Evolutionary conservation across 37 sponge, comb jelly and placozoan species (phyloP).

Genomic region (Halichondria panicea): DNA sequence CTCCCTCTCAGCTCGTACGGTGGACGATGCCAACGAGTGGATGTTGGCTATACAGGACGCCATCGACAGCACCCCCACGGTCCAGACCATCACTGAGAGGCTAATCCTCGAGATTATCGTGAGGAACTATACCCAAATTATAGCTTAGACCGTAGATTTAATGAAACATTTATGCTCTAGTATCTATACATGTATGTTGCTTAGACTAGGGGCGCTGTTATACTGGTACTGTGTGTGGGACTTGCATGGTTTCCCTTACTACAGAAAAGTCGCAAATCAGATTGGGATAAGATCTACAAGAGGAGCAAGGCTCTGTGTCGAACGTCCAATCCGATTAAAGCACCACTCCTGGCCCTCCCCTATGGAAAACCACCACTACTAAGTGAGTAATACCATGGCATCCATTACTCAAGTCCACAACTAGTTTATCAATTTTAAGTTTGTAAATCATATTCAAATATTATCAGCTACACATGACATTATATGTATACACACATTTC

Average conservation of each 20-base stretch:
- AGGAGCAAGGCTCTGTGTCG: conserved; percentile 57
- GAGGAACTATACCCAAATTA: background rate
- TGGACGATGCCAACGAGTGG: conserved; percentile 73
- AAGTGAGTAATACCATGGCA: conserved; percentile 23
- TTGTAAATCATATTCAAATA: too few species aligned
- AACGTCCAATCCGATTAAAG: conserved; percentile 69
- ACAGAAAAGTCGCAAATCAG: conserved; percentile 39
- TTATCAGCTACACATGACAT: background rate
- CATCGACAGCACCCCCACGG: conserved; percentile 70
- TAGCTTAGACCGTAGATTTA: background rate
- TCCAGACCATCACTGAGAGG: conserved; percentile 79
- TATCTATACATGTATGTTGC: background rate
- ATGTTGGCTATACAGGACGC: conserved; percentile 65
- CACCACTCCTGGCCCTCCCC: conserved; percentile 84
- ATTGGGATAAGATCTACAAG: conserved; percentile 73
- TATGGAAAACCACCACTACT: conserved; percentile 82
- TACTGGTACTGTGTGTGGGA: background rate
- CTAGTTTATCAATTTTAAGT: background rate
- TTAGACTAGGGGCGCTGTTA: background rate
- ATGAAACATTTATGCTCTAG: background rate
- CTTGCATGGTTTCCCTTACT: background rate
- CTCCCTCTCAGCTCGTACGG: conserved; percentile 47
- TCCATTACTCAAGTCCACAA: background rate
- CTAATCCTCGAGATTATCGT: conserved; percentile 65
- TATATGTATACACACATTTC: background rate